Percentiles rank a stretch among this genome's conserved stretches.
These are phyloP conservation scores for Dipus sagitta DNA, from an alignment of 2,797 vertebrate genomes.

Conservation along the genomic window DNA sequence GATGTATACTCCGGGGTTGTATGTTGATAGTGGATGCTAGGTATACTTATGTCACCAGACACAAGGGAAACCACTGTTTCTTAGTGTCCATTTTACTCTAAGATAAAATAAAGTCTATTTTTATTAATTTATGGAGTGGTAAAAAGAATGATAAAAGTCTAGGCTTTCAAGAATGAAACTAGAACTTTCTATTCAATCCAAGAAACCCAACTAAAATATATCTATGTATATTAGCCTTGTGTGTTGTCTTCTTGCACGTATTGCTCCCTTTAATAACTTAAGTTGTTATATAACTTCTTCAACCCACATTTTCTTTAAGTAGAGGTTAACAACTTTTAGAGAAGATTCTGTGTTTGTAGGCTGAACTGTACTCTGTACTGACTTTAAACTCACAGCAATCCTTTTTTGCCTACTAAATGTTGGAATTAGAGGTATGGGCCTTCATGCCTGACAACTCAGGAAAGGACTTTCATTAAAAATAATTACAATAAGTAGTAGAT, in stretches of 20 bases:
- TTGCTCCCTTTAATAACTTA: neutral
- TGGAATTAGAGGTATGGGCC: no score
- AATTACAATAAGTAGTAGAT: no score
- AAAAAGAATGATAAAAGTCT: neutral
- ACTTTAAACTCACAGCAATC: no score
- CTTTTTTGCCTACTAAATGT: no score
- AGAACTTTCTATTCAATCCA: neutral
- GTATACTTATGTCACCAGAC: neutral
- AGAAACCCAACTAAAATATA: neutral
- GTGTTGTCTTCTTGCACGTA: neutral
- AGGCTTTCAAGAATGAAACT: neutral
- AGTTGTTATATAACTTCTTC: no score
- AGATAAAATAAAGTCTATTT: neutral
- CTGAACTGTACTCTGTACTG: no score
- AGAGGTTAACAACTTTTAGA: no score
- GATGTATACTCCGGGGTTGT: neutral
- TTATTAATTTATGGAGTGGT: neutral
- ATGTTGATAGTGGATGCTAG: neutral
- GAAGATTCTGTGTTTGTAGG: no score
- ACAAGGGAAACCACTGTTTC: neutral
- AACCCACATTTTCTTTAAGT: no score
- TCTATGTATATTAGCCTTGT: no score
- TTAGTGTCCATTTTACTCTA: neutral
- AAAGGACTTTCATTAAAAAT: neutral
- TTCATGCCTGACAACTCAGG: no score